These are phyloP conservation scores for Oncorhynchus masou DNA, from an alignment of 2,113 vertebrate species.

Conservation along the genomic window DNA sequence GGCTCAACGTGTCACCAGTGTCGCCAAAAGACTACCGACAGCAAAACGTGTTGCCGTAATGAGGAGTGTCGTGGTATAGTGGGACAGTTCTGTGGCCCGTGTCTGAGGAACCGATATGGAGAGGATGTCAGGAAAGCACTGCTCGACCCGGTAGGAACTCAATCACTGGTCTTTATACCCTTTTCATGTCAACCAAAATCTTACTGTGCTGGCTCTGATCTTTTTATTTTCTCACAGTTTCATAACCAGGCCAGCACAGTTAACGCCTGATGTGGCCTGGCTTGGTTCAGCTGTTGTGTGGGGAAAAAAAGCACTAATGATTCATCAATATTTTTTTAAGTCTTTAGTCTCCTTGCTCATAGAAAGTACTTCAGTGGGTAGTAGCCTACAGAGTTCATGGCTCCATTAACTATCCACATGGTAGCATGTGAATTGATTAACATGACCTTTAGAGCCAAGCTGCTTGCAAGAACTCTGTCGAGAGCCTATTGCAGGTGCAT, in stretches of 20 bases:
- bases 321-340: too few relatives aligned
- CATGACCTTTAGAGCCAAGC: background rate
- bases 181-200: background rate
- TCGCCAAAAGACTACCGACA: conserved; percentile 77
- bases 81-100: conserved; percentile 80
- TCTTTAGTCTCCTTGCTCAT: background rate
- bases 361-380: background rate
- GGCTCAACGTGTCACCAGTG: conserved; percentile 80
- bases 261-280: too few relatives aligned
- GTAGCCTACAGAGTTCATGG: background rate
- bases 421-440: background rate
- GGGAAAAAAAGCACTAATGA: too few relatives aligned
- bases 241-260: too few relatives aligned
- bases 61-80: conserved; percentile 70
- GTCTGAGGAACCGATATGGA: conserved; percentile 77
- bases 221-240: too few relatives aligned
- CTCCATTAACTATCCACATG: background rate
- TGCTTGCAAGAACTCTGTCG: background rate
- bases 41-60: conserved; percentile 75
- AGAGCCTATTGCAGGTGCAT: too few relatives aligned
- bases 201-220: too few relatives aligned
- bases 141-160: conserved; percentile 69
- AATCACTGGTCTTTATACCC: background rate
- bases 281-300: background rate
- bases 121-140: conserved; percentile 73